Base-by-base conservation (phyloP, 1,140 invertebrate species). In the Megalopta genalis region DNA sequence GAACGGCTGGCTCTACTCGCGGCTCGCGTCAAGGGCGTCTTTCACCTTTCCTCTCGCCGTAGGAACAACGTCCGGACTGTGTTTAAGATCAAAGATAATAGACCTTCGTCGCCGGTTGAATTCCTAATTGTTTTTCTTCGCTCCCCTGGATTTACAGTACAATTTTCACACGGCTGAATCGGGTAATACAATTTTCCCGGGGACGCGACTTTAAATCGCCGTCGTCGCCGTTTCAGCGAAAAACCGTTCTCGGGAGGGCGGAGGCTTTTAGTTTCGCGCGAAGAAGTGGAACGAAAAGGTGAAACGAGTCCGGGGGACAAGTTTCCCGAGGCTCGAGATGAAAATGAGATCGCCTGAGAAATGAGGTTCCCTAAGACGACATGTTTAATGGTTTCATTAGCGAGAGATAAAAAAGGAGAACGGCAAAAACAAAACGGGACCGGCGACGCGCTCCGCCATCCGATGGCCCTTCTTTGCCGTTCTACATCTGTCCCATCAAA, bases 351-450 rank as follows among this genome's bases (percentile, higher is more conserved):
- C 80, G 86, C 42, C 63, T 21, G 71, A 74, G 84, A 83, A 83
- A 86, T 77, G 80, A 84, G 71, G 74, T 52, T 59, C 49, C 74
- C 64, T 79, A 68, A 77, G 82, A 82, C 62, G 68, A 69, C 78
- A 81, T 86, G 85, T 86, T 85, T 88, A 88, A 88, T 88, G 83
- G 76, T 87, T 87, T 88, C 86, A 87, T 88, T 88, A 88, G 79
- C 65, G 80, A 82, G 71, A 46, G 39, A 52, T 64, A 73, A 46
- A 63, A n/a, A 62, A 49, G 67, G 80, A 85, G 79, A 66, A 57
- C 42, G 27, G 27, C 32, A 73, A 86, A 81, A 59, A 74, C 80
- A 76, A 49, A n/a, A 72, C 62, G 49, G 32, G 7, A 3, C 5
- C 18, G 16, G 16, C 16, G 49, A 14, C 3, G 6, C 8, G 52